Base-by-base conservation (phyloP, 2,797 vertebrate genomes). In the Thamnophis elegans region DNA sequence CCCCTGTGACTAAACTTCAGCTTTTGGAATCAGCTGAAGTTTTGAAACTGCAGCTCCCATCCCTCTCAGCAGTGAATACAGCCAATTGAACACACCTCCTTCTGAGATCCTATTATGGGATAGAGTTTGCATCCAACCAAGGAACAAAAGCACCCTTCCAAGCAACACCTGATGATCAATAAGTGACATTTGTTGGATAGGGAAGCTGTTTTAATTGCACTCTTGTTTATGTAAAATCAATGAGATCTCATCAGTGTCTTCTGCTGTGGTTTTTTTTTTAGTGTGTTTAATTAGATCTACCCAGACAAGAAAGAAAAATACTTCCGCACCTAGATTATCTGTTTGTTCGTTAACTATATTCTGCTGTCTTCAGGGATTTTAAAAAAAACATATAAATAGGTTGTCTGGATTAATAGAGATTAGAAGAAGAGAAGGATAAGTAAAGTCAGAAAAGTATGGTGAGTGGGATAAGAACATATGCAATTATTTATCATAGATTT, bases 71-170 rank as follows among this genome's bases (percentile, higher is more conserved):
- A 47, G 73, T 82, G 73, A 82, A 82, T 82, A 18, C 36, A 82
- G 20, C 73, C 42, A 82, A 82, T 54, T 62, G 16, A 89, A 51
- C 93, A 86, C 12, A 91, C 89, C 93, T 4, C 92, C 89, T 95
- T 82, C 94, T 94, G 94, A 96, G 56, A 89, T 62, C 93, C 91
- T 92, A 28, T 92, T 95, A 86, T 68, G 88, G 92, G 85, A 92
- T 91, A 93, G 93, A 92, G 85, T 68, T 42, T 85, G 54, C 55
- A 87, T 91, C 93, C 93, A 88, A 91, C 88, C 86, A 68, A 85
- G 91, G 82, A 56, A 82, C 36, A 82, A 25, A 47, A 82, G 60
- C 89, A 87, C 92, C 95, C 92, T 95, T 90, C 90, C 86, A 59
- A 87, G 92, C 86, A 28, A 92, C 89, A 59, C 94, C 94, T 94